Percentiles rank a stretch among this genome's conserved stretches.
Conservation (phyloP, 2,113 vertebrate species). For the Tupaia chinensis region DNA sequence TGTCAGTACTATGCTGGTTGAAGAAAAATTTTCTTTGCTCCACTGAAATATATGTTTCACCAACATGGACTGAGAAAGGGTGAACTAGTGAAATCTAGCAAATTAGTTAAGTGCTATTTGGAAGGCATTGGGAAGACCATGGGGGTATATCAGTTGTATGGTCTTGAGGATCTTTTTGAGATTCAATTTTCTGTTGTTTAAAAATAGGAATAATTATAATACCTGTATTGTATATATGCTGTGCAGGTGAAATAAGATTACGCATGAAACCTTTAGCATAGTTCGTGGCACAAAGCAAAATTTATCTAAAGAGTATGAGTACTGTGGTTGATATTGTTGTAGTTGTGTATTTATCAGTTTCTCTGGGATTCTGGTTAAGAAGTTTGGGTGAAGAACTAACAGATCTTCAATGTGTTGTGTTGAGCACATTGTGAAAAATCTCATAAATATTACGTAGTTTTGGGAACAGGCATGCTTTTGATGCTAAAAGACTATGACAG, state of each 20-base stretch:
- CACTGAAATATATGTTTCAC: neutral
- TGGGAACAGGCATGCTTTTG: slow-evolving; percentile 11
- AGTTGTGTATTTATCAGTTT: slow-evolving; percentile 10
- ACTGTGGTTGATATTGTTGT: neutral
- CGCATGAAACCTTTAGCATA: neutral
- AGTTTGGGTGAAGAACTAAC: neutral
- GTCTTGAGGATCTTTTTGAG: neutral
- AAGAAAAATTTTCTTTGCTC: neutral
- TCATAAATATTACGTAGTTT: slow-evolving; percentile 54
- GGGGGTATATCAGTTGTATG: neutral
- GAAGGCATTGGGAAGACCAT: neutral
- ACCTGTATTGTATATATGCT: neutral
- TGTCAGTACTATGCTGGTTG: neutral
- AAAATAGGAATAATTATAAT: neutral
- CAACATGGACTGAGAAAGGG: neutral
- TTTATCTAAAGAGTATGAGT: neutral
- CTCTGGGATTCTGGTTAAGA: neutral
- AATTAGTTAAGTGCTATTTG: neutral
- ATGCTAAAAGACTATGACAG: slow-evolving; percentile 61
- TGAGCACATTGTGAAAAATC: neutral
- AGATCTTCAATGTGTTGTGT: neutral
- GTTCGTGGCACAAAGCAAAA: neutral
- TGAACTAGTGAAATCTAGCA: no score
- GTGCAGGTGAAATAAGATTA: neutral
- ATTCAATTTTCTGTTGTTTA: neutral